Evolutionary conservation across 1,140 invertebrate genomes (phyloP).

Genomic region (Vollenhovia emeryi): DNA sequence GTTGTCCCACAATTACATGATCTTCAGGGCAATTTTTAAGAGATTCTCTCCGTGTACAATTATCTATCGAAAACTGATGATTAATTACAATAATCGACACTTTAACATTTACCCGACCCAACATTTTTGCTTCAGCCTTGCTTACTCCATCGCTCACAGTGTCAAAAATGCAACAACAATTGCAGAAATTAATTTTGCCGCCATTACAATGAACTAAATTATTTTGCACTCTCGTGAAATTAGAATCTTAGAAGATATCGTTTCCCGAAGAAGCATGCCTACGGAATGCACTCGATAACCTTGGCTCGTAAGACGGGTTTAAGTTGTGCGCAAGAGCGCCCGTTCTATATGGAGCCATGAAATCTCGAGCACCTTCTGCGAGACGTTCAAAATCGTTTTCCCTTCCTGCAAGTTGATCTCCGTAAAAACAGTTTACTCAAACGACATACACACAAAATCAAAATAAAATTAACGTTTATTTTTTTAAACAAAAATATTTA

Average conservation of each 20-base stretch:
- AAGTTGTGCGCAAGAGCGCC: slow-evolving; percentile 63
- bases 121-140: not conserved
- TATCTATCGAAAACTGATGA: not conserved
- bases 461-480: not conserved
- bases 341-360: slow-evolving; percentile 18
- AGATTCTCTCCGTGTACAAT: too few species aligned
- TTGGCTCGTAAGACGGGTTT: slow-evolving; percentile 80
- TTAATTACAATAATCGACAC: not conserved
- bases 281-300: slow-evolving; percentile 82
- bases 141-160: not conserved
- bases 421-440: not conserved
- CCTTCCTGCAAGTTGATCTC: not conserved
- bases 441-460: not conserved
- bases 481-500: not conserved
- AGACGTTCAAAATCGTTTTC: not conserved
- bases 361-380: slow-evolving; percentile 34
- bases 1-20: too few species aligned
- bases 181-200: not conserved
- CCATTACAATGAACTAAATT: not conserved
- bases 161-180: not conserved
- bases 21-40: too few species aligned
- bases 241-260: slow-evolving; percentile 66
- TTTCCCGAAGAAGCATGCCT: slow-evolving; percentile 40
- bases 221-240: slow-evolving; percentile 42
- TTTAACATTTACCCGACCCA: not conserved